Percentiles rank a stretch among this genome's conserved stretches.
phyloP scores from a whole-genome alignment of 2,113 vertebrate species.

The Junco hyemalis region DNA sequence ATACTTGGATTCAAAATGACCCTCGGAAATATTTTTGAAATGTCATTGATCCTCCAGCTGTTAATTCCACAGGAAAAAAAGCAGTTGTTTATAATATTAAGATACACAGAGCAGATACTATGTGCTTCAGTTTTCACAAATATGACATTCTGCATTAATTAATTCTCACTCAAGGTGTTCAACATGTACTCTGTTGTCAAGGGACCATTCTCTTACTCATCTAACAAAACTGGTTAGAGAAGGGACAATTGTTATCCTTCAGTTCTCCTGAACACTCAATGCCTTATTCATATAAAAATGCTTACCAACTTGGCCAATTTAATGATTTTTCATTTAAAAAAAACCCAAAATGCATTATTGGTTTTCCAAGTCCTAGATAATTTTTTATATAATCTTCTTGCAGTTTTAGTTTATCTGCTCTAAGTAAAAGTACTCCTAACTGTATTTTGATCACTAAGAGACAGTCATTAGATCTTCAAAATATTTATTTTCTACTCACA shows the following conservation, averaged over 20 bases:
- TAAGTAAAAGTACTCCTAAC: background rate
- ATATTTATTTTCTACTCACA: background rate
- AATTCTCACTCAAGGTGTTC: background rate
- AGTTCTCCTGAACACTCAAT: background rate
- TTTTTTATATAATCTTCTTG: background rate
- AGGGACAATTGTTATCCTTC: background rate
- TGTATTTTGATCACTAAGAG: background rate
- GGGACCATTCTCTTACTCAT: background rate
- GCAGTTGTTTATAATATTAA: background rate
- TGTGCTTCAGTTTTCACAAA: background rate
- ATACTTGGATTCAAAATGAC: background rate
- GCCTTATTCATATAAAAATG: background rate
- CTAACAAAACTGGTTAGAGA: background rate
- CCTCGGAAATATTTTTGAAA: background rate
- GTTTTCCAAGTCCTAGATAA: background rate
- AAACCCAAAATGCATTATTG: no score
- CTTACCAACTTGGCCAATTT: background rate
- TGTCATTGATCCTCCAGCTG: background rate
- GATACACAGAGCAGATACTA: background rate
- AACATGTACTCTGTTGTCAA: background rate
- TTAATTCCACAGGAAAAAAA: background rate
- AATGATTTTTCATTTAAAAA: background rate
- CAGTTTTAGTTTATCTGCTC: background rate
- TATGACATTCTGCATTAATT: background rate
- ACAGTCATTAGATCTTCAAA: background rate